Evolutionary conservation across 2,888 invertebrate genomes (phyloP), one percentile per base, ranked within the genome.

Genomic region (Chymomyza amoena): DNA sequence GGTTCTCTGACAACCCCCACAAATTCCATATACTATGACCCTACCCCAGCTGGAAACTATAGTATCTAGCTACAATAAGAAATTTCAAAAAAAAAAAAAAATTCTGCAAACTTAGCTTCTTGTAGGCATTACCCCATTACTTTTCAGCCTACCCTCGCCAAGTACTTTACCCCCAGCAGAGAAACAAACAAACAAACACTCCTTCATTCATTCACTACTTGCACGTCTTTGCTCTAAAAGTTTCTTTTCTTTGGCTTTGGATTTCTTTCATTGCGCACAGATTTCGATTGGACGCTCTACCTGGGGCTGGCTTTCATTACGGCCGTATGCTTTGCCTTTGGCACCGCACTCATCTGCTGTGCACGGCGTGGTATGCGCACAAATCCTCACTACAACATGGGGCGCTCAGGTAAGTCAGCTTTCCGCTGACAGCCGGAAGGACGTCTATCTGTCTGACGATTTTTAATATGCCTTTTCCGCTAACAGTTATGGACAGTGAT

Each of bases 401-500:
- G 91, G 45, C 87, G 91, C 68, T 90, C 91, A 88, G 91, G 92
- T 92, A 86, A 87, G 81, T 72, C 6, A 6, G n/a, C n/a, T n/a
- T n/a, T 81, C 64, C 57, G 16, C 36, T 20, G 25, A 16, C 54
- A 13, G 36, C n/a, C 39, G 61, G 45, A 61, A 39, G 36, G 25
- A 28, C 6, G 28, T 20, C 10, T 57, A 18, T 18, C 10, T 57
- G 54, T 18, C 54, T 54, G 54, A 54, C 16, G 54, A 16, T 54
- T 54, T 54, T 54, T 54, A 54, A 54, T 54, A 66, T 66, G 66
- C 16, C 20, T 13, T 54, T 36, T 39, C 39, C 56, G 16, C 59
- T 71, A 69, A 60, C 87, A 97, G 97, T 97, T 92, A 96, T 96
- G 92, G 96, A 96, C 93, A 96, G 96, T 62, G 96, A 97, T 92